Evolutionary conservation across 2,113 vertebrate species (phyloP).

Genomic region (Phaethon lepturus): DNA sequence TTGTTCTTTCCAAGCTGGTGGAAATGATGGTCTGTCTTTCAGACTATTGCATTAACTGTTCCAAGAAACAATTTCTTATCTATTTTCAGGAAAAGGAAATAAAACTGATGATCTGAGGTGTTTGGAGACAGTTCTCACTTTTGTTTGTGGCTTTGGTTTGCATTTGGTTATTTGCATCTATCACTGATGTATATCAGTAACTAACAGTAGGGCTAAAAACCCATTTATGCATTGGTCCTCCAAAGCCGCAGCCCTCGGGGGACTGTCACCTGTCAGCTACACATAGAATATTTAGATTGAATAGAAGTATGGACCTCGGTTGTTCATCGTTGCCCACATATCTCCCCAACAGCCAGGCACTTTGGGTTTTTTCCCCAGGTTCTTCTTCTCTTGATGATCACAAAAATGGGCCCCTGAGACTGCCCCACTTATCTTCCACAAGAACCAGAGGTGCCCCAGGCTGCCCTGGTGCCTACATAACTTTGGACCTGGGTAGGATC

Average conservation of each 20-base stretch:
- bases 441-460: background rate
- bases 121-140: background rate
- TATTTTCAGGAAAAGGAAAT: background rate
- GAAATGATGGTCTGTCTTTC: background rate
- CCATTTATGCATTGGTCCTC: background rate
- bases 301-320: background rate
- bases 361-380: background rate
- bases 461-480: background rate
- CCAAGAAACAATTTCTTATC: background rate
- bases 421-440: background rate
- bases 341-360: background rate
- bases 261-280: background rate
- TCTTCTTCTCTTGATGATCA: background rate
- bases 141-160: background rate
- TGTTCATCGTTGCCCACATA: background rate
- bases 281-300: background rate
- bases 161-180: background rate
- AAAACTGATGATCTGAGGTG: background rate
- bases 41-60: accelerated
- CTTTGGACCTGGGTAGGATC: background rate
- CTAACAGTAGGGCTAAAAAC: background rate
- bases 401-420: background rate
- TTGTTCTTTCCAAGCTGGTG: background rate
- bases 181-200: background rate
- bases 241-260: background rate